Base-by-base conservation (phyloP, 2,888 invertebrate species). In the Melieria crassipennis region DNA sequence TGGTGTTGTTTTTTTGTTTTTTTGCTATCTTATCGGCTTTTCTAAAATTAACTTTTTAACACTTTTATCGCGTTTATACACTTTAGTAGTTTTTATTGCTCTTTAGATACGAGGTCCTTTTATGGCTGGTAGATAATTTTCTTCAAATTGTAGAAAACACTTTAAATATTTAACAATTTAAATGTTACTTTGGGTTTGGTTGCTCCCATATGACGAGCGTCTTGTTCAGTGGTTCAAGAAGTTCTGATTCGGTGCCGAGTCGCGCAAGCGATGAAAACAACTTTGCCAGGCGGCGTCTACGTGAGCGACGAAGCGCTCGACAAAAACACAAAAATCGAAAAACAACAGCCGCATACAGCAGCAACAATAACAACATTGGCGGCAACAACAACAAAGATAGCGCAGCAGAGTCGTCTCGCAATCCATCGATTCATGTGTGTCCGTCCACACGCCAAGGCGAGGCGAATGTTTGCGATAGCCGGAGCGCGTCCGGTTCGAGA, bases 191-290 rank as follows among this genome's bases (percentile, higher is more conserved):
- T 11, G 43, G 61, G 11, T 50, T 57, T 57, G 30, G 30, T 30
- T 30, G 30, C 45, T 69, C 43, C 42, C 48, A 48, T 55, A 58
- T 68, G 65, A 69, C 70, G 72, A 74, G 71, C 69, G 75, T 74
- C 74, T 77, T 74, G 75, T 76, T 66, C 71, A 65, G 73, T 48
- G 63, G 75, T 74, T 76, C 69, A 76, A 77, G 70, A 76, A 75
- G 70, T 78, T 78, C 78, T 78, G 76, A 78, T 71, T 75, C 63
- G 52, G 73, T 68, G 57, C 68, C 45, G 68, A 52, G 71, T 55
- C 56, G 72, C 58, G 65, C 70, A 69, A 64, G 74, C 65, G 52
- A 65, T 73, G 58, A 78, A 73, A 74, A 73, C 67, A 72, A 75
- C 72, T 75, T 75, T 71, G 70, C 69, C 73, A 69, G 47, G 64